Base-by-base conservation (phyloP, 1,140 invertebrate species). In the Hesperophylax magnus region DNA sequence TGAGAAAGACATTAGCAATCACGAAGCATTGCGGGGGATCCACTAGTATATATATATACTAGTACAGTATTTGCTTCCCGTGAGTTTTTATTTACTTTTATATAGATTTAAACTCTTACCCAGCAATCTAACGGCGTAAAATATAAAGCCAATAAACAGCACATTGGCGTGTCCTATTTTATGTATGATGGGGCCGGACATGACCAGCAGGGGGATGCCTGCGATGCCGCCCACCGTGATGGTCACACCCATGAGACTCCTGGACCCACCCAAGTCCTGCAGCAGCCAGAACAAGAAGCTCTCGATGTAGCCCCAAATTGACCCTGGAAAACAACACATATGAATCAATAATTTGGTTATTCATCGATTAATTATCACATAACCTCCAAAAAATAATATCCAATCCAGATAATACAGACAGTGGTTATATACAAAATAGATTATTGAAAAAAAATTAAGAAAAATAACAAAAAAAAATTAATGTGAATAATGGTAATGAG, bases 281-380 rank as follows among this genome's bases (percentile, higher is more conserved):
- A 97, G 91, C 78, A 96, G 91, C 95, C 95, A 97, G 87, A 97
- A 97, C 4, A 97, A 89, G 87, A 97, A 97, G 78, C 93, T 96
- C 87, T 97, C 96, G 56, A 96, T 93, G 86, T 95, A 96, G 8
- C 96, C 96, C 94, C 95, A 96, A 14, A 93, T 93, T 0, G 92
- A 93, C 9, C 95, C 95, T 95, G 87, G 17, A 89, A 88, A 84
- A 84, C 39, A 11, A 77, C 53, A 82, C 54, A 53, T 47, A 17
- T 47, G 31, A 15, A 27, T 63, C 1, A 27, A 20, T 27, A 63
- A 17, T 39, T 39, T 1, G 34, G 34, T 39, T 39, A 9, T 39
- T 1, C 34, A 39, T 39, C 34, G 34, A 39, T 39, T 39, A 39
- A 39, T 39, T 9, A 6, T 3, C 34, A 39, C 34, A 6, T 39